These are phyloP conservation scores for Lagopus leucura DNA, from an alignment of 2,113 vertebrate species.

Conservation along the genomic window DNA sequence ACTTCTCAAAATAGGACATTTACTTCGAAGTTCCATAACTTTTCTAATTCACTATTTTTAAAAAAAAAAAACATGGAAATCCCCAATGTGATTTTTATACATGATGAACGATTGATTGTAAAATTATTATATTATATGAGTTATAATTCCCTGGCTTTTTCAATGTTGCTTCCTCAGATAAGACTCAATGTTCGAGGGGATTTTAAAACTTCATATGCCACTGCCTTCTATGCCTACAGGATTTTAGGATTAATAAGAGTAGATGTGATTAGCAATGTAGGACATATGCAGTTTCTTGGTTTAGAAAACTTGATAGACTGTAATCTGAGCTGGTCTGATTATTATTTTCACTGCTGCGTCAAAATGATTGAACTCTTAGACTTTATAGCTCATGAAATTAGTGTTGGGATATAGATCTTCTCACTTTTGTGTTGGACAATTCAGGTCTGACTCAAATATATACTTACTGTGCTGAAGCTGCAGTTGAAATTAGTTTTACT, in stretches of 20 bases:
- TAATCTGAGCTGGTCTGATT: not conserved
- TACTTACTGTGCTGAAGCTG: not conserved
- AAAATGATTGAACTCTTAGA: not conserved
- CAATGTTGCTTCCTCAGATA: not conserved
- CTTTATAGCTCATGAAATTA: not conserved
- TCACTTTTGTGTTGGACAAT: not conserved
- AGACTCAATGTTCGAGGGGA: not conserved
- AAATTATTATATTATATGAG: not conserved
- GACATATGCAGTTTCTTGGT: not conserved
- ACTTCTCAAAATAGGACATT: not conserved
- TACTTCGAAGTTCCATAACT: not conserved
- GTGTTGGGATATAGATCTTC: not conserved
- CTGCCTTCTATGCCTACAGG: not conserved
- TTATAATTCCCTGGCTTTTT: not conserved
- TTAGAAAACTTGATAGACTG: not conserved
- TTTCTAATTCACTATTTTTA: not conserved
- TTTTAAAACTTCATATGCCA: not conserved
- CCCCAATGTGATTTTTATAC: not conserved
- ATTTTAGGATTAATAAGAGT: slow-evolving; percentile 19
- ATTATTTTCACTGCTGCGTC: not conserved
- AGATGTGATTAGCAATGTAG: not conserved
- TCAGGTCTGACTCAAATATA: not conserved
- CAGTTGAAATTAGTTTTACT: not conserved
- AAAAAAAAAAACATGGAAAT: not conserved
- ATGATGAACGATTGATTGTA: not conserved